phyloP scores from a whole-genome alignment of 2,888 invertebrate genomes.

The Acanthoscelides obtectus region DNA sequence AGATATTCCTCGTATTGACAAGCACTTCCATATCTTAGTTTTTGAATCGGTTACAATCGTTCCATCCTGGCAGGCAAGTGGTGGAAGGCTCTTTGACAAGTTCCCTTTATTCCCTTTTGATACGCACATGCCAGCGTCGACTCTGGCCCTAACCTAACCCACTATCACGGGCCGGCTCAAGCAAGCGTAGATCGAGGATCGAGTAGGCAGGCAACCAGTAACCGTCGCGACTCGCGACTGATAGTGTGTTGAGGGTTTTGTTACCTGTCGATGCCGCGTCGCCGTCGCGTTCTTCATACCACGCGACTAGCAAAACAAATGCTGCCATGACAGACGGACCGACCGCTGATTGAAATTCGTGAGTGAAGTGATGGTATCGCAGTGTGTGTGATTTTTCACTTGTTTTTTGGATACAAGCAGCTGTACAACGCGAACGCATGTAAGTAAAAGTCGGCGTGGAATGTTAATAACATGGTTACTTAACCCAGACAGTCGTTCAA shows the following conservation, averaged over 20 bases:
- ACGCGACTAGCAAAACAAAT: neutral
- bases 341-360: neutral
- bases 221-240: neutral
- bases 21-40: too few species aligned
- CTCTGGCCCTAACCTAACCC: neutral
- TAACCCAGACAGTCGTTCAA: neutral
- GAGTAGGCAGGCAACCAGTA: neutral
- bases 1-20: too few species aligned
- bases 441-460: neutral
- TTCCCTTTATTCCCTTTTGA: too few species aligned
- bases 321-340: neutral
- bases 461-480: neutral
- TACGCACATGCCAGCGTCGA: too few species aligned
- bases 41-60: too few species aligned
- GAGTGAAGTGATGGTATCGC: neutral
- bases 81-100: too few species aligned
- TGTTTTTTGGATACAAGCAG: neutral
- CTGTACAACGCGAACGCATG: neutral
- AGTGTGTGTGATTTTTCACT: neutral
- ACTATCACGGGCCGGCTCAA: neutral
- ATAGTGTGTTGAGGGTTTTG: neutral
- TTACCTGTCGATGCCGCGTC: neutral
- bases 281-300: neutral
- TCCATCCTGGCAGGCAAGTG: too few species aligned
- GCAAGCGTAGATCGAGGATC: neutral